These are phyloP conservation scores for Nomada fucata DNA, from an alignment of 2,888 invertebrate species.

Conservation along the genomic window DNA sequence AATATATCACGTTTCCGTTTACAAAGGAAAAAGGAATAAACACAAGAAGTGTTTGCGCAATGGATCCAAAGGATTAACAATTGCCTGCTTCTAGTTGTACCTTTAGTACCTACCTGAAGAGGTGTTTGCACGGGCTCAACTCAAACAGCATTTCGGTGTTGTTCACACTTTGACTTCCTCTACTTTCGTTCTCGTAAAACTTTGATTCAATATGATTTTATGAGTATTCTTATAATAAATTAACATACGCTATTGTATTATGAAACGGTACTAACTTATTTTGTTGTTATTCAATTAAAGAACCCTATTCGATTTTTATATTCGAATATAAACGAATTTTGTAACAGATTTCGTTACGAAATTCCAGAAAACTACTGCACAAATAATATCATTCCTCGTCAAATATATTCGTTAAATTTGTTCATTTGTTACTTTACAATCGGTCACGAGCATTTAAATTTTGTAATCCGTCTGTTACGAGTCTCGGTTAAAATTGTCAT, in stretches of 20 bases:
- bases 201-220: too few species aligned
- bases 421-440: too few species aligned
- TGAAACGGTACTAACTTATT: background rate
- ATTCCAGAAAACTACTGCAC: too few species aligned
- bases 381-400: background rate
- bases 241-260: background rate
- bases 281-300: background rate
- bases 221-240: background rate
- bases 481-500: background rate
- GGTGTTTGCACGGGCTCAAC: slow-evolving; percentile 41
- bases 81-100: slow-evolving; percentile 31
- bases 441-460: background rate
- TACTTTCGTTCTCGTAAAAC: slow-evolving; percentile 1
- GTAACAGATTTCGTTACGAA: too few species aligned
- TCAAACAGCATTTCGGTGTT: slow-evolving; percentile 33
- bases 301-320: too few species aligned
- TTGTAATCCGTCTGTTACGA: background rate
- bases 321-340: too few species aligned
- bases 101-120: slow-evolving; percentile 39
- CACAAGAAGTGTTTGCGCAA: slow-evolving; percentile 55
- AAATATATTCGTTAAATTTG: background rate
- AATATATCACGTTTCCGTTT: slow-evolving; percentile 55
- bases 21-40: slow-evolving; percentile 35
- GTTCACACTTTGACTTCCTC: slow-evolving; percentile 12
- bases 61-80: slow-evolving; percentile 52